Evolutionary conservation across 2,113 vertebrate species (phyloP).

Genomic region (Haemorhous mexicanus): DNA sequence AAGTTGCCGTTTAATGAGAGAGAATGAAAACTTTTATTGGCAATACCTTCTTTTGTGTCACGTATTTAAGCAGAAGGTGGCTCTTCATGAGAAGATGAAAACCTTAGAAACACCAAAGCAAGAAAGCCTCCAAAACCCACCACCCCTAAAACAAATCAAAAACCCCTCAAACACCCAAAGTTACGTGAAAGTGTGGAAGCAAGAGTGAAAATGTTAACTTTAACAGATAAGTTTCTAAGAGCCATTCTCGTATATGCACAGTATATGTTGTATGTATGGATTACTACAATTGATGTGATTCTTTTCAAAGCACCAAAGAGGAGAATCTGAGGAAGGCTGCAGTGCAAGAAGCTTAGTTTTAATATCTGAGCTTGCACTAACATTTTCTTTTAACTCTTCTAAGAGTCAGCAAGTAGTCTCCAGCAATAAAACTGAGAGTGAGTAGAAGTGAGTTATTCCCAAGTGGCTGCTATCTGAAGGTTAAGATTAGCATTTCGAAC

Average conservation of each 20-base stretch:
- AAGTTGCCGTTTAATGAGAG: not conserved
- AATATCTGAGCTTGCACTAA: not conserved
- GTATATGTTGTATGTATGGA: not conserved
- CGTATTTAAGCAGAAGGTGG: not conserved
- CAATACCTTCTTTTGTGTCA: not conserved
- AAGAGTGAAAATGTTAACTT: not conserved
- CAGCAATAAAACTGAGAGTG: conserved; percentile 10
- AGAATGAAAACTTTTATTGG: not conserved
- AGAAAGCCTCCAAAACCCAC: not conserved
- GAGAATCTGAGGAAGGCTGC: not conserved
- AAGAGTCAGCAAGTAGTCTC: not conserved
- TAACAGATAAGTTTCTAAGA: not conserved
- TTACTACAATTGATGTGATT: not conserved
- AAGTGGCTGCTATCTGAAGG: not conserved
- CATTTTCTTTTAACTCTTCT: not conserved
- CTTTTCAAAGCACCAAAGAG: not conserved
- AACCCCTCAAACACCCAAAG: not conserved
- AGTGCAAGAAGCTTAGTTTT: not conserved
- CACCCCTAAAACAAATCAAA: not conserved
- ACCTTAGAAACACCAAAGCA: not conserved
- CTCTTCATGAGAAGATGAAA: not conserved
- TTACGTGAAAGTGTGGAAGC: not conserved
- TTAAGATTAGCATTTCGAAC: conserved; percentile 37
- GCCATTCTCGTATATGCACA: fast-evolving
- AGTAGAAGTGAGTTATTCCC: conserved; percentile 18